A percentile compares a stretch with the other conserved stretches of the same genome.
phyloP scores from a whole-genome alignment of 2,797 vertebrate species.

The Calcarius lapponicus region DNA sequence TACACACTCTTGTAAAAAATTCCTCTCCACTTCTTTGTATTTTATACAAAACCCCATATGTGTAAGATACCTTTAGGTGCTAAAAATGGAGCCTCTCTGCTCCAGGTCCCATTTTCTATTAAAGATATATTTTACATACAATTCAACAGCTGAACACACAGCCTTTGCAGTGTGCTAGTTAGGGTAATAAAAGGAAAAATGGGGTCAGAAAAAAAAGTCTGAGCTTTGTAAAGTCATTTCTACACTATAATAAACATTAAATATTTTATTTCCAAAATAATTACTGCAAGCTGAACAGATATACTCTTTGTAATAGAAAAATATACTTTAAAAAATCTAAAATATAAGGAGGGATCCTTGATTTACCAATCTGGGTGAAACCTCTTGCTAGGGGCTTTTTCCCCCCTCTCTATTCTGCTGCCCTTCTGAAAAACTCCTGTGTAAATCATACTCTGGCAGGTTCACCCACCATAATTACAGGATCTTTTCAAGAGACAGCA shows the following conservation, averaged over 20 bases:
- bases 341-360: not conserved
- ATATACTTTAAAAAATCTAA: not conserved
- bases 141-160: not conserved
- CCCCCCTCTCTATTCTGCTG: not conserved
- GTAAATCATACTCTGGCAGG: not conserved
- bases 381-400: rapidly evolving
- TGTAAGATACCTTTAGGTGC: not conserved
- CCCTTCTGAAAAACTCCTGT: not conserved
- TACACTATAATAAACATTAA: not conserved
- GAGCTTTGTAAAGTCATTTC: not conserved
- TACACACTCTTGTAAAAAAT: not conserved
- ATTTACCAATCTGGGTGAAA: not conserved
- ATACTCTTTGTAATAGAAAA: not conserved
- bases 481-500: not conserved
- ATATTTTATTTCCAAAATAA: not conserved
- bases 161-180: not conserved
- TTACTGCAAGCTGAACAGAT: not conserved
- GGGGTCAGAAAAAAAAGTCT: not conserved
- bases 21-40: not conserved
- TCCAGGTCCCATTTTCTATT: not conserved
- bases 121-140: not conserved
- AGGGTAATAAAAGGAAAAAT: not conserved
- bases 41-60: not conserved
- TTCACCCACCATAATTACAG: not conserved
- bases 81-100: not conserved